Conservation (phyloP, 2,113 vertebrate species). For the Seriola aureovittata region DNA sequence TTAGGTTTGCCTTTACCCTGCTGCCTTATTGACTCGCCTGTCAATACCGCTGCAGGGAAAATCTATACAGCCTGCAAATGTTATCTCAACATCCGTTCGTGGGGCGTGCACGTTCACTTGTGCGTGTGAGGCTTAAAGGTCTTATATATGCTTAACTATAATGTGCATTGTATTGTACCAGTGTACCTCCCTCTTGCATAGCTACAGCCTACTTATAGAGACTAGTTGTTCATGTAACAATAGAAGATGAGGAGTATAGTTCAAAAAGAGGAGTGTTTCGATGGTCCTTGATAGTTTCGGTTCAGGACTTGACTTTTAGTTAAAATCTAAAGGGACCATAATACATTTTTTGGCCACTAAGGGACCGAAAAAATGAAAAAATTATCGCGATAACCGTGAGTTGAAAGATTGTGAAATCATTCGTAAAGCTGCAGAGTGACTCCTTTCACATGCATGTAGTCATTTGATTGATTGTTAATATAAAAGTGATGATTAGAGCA, state of each 20-base stretch:
- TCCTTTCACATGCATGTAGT: too few relatives aligned
- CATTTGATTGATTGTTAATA: not conserved
- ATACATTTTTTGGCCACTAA: not conserved
- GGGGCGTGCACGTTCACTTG: slow-evolving; percentile 18
- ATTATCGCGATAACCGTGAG: too few relatives aligned
- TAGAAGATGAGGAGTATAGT: not conserved
- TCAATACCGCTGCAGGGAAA: slow-evolving; percentile 73
- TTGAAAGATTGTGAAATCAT: not conserved
- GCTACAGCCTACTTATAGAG: not conserved
- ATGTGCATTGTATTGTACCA: not conserved
- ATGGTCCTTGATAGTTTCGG: not conserved
- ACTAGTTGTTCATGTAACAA: not conserved
- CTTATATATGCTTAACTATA: not conserved
- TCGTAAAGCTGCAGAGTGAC: not conserved
- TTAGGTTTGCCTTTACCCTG: slow-evolving; percentile 66
- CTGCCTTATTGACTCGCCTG: slow-evolving; percentile 75
- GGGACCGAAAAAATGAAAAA: too few relatives aligned
- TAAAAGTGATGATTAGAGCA: not conserved
- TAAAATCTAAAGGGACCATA: not conserved
- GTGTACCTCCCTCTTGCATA: not conserved
- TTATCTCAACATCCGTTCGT: slow-evolving; percentile 63
- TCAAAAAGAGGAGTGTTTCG: not conserved
- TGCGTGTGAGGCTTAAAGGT: slow-evolving; percentile 20
- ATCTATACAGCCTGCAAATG: slow-evolving; percentile 72
- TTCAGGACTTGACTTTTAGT: not conserved